Evolutionary conservation across 2,888 invertebrate genomes (phyloP), one percentile per base, ranked within the genome.

Genomic region (Tribolium freemani): DNA sequence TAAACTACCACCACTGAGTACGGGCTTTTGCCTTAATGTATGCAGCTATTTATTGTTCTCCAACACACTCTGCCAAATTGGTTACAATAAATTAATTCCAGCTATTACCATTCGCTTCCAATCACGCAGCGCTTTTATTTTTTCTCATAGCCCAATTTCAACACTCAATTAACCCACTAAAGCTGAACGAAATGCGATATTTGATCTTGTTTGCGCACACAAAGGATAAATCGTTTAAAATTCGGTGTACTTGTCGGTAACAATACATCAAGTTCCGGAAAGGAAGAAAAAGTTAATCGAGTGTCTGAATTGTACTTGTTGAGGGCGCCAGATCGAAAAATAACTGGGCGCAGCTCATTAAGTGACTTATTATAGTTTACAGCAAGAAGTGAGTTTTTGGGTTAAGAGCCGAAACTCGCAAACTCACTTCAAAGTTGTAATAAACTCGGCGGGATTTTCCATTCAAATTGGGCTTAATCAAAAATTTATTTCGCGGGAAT

Each of bases 361-460:
- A 38, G 8, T 38, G n/a, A 38, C n/a, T 38, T 38, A 26, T 26
- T 26, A 26, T 26, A 26, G 26, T 26, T 26, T 26, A 26, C 5
- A 26, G 26, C 5, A 26, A 26, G 26, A 26, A 26, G 26, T 26
- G 26, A 3, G 26, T 26, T 26, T 26, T 26, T 26, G 26, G 26
- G 26, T 26, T 26, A 38, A 38, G 8, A 38, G 38, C 38, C 8
- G 38, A 38, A 38, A 38, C 38, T 38, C 38, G 5, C 3, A 38
- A 38, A 38, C 38, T 38, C 38, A 44, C 57, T 57, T 57, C 44
- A 57, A 57, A 57, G 57, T 57, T 44, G 57, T 57, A 57, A 57
- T 57, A 57, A 57, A 57, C 57, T 57, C 30, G 16, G 31, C 11
- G 20, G 5, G 11, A 31, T 31, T 56, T 56, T 56, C 5, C 13